Conservation (phyloP, 2,797 vertebrate species). For the Rhinoraja longicauda region DNA sequence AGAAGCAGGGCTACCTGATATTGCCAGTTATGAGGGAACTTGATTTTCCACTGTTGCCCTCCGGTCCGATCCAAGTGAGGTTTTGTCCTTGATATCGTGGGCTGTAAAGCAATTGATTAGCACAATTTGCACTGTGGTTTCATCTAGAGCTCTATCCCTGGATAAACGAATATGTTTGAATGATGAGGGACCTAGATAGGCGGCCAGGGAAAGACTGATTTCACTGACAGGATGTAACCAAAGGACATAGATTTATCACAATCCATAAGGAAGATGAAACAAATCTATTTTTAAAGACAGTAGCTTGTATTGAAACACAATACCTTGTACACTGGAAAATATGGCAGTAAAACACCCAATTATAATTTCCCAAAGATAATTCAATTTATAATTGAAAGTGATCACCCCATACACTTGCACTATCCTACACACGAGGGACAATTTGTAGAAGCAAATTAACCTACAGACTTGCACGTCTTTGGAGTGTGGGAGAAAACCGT, state of each 20-base stretch:
- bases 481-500: too few relatives aligned
- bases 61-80: not conserved
- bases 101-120: not conserved
- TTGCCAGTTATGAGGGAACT: not conserved
- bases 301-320: not conserved
- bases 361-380: not conserved
- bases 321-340: not conserved
- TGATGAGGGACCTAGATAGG: not conserved
- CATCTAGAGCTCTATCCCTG: not conserved
- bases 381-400: not conserved
- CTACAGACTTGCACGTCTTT: too few relatives aligned
- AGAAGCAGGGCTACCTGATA: not conserved
- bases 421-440: too few relatives aligned
- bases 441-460: too few relatives aligned
- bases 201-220: not conserved
- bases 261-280: not conserved
- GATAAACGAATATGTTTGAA: not conserved
- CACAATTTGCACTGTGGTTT: not conserved
- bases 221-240: not conserved
- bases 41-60: not conserved
- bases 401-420: too few relatives aligned
- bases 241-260: not conserved
- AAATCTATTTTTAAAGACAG: not conserved
- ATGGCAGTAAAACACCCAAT: not conserved
- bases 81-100: not conserved